Evolutionary conservation across 2,113 vertebrate genomes (phyloP).

Genomic region (Falco punctatus): DNA sequence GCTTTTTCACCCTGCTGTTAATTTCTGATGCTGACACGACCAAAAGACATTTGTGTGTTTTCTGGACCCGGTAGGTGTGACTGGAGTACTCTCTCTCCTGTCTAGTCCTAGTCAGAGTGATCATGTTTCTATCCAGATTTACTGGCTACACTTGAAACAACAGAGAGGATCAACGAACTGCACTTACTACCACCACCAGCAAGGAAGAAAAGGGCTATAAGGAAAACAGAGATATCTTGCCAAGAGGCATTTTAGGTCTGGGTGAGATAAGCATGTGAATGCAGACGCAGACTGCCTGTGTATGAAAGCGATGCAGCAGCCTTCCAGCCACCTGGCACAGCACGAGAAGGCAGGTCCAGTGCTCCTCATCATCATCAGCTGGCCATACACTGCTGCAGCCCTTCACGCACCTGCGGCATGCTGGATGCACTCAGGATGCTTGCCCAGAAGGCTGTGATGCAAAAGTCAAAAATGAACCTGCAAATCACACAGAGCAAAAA

Average conservation of each 20-base stretch:
- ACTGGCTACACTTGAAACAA: neutral
- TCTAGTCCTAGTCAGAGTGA: neutral
- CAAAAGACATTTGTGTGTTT: neutral
- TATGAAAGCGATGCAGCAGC: neutral
- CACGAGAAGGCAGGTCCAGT: neutral
- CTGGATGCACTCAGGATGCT: neutral
- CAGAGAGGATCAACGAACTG: neutral
- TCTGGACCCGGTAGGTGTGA: neutral
- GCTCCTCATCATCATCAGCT: fast-evolving
- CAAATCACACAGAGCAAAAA: neutral
- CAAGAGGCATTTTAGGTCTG: neutral
- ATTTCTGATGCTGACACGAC: neutral
- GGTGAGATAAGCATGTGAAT: neutral
- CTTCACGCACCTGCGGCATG: fast-evolving
- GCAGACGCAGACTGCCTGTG: neutral
- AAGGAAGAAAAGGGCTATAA: neutral
- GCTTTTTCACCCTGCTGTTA: neutral
- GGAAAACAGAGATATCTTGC: neutral
- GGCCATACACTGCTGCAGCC: fast-evolving
- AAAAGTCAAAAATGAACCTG: neutral
- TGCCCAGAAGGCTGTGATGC: neutral
- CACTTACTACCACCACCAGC: neutral
- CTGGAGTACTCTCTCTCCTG: neutral
- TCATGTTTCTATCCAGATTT: neutral
- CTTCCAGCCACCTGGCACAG: neutral